phyloP scores from a whole-genome alignment of 1,140 invertebrate species.

The Ericerus pela region DNA sequence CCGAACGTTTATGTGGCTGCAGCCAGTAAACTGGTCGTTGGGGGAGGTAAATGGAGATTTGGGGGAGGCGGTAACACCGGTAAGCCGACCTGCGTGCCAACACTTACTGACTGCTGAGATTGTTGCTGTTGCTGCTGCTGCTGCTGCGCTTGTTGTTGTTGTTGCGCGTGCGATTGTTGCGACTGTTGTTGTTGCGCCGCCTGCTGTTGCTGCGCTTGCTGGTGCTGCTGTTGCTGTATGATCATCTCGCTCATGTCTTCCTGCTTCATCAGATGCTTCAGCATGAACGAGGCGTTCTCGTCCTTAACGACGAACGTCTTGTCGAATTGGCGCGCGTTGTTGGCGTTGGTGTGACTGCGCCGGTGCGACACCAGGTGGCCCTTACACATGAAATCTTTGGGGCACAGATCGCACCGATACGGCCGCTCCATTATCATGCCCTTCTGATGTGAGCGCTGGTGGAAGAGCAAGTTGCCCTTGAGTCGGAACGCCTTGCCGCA shows the following conservation, averaged over 20 bases:
- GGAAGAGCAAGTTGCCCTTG: slow-evolving; percentile 33
- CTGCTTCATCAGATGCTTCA: slow-evolving; percentile 27
- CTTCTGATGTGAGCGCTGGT: slow-evolving; percentile 86
- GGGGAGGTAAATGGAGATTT: slow-evolving; percentile 24
- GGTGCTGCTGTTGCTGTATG: slow-evolving; percentile 19
- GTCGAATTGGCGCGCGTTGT: slow-evolving; percentile 56
- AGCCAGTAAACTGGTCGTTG: slow-evolving; percentile 22
- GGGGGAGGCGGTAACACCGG: slow-evolving; percentile 24
- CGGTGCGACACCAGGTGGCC: slow-evolving; percentile 77
- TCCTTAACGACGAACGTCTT: slow-evolving; percentile 65
- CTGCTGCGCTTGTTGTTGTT: neutral
- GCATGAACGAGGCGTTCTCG: slow-evolving; percentile 44
- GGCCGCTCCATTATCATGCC: slow-evolving; percentile 70
- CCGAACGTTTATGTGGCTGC: slow-evolving; percentile 26
- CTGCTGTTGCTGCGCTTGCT: slow-evolving; percentile 20
- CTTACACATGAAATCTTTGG: slow-evolving; percentile 93
- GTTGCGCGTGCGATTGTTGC: slow-evolving; percentile 3
- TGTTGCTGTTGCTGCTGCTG: slow-evolving; percentile 18
- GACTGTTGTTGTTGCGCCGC: slow-evolving; percentile 25
- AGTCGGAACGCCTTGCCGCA: slow-evolving; percentile 28
- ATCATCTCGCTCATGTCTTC: slow-evolving; percentile 36
- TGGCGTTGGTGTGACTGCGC: slow-evolving; percentile 66
- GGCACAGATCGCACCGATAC: slow-evolving; percentile 87
- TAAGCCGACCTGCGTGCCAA: slow-evolving; percentile 26
- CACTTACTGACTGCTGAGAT: slow-evolving; percentile 24